Evolutionary conservation across 2,797 vertebrate species (phyloP), one percentile per base, ranked within the genome.

Genomic region (Echeneis naucrates): DNA sequence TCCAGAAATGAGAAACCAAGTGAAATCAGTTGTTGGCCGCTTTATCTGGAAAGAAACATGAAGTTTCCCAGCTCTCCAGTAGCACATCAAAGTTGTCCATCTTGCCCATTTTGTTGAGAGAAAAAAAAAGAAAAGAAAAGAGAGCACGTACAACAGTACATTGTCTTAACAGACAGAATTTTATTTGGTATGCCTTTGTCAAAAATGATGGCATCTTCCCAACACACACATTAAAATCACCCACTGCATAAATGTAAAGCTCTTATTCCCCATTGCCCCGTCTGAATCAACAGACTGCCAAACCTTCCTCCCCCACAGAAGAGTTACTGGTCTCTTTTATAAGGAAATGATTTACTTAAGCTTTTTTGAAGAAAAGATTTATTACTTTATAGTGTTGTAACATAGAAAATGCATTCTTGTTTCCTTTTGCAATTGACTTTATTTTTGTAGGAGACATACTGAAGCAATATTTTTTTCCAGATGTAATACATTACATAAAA

Each of bases 41-140:
- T 56, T 55, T 30, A 33, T 77, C 50, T 57, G 50, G 30, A 72
- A 47, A 44, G 53, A 60, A 64, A 57, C 9, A 27, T 58, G 30
- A 30, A 6, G 30, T 30, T 30, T 30, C 30, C 40, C 40, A 44
- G 40, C 5, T 5, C 16, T 42, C 40, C 13, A 53, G 40, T 65
- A 23, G 40, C 27, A 51, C 13, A 13, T 64, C 4, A 32, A 12
- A 16, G 9, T 50, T 16, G 17, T 4, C 13, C 8, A 8, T 24
- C 14, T 27, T n/a, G 11, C 12, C 24, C n/a, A 54, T 13, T 47
- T 66, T 11, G 23, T 16, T 40, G 0, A 24, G 26, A 50, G n/a
- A 0, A 3, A 4, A 30, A 44, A 67, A 1, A 26, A 8, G 16
- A 7, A 2, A n/a, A 30, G 3, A n/a, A n/a, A 4, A 37, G 30